phyloP scores from a whole-genome alignment of 2,113 vertebrate species.

The Daubentonia madagascariensis region DNA sequence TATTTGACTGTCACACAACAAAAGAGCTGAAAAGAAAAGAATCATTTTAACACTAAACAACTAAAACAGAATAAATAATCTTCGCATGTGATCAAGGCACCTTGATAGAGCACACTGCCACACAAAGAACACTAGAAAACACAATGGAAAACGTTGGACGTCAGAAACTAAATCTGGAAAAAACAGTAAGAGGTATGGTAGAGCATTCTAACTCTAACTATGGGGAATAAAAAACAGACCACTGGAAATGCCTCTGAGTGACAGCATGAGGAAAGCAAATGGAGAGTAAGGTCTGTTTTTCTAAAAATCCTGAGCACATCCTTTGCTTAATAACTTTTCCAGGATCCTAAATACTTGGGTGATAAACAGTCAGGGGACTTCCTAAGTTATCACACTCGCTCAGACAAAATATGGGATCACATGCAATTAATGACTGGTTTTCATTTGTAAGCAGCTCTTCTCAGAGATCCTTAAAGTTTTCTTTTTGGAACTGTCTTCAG shows the following conservation, averaged over 20 bases:
- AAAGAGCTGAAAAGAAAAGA: background rate
- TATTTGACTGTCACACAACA: background rate
- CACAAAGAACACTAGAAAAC: background rate
- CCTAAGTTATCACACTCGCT: too few species aligned
- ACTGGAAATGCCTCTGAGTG: background rate
- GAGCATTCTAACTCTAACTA: background rate
- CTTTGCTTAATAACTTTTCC: background rate
- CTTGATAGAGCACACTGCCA: background rate
- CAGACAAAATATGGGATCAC: background rate
- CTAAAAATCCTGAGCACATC: background rate
- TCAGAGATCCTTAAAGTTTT: background rate
- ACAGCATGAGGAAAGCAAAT: background rate
- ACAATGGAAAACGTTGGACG: background rate
- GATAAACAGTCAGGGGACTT: fast-evolving
- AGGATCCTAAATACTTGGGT: background rate
- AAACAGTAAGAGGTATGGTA: background rate
- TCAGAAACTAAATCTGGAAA: background rate
- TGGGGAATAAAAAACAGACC: fast-evolving
- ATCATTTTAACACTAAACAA: background rate
- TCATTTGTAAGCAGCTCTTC: background rate
- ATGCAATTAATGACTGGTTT: fast-evolving
- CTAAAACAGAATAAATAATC: background rate
- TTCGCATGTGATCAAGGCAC: background rate
- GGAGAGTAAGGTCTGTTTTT: background rate
- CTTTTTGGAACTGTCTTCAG: background rate